Evolutionary conservation across 35 echinoderm and acorn worm species (phyloP), one percentile per base, ranked within the genome.

Genomic region (Ptychodera flava): DNA sequence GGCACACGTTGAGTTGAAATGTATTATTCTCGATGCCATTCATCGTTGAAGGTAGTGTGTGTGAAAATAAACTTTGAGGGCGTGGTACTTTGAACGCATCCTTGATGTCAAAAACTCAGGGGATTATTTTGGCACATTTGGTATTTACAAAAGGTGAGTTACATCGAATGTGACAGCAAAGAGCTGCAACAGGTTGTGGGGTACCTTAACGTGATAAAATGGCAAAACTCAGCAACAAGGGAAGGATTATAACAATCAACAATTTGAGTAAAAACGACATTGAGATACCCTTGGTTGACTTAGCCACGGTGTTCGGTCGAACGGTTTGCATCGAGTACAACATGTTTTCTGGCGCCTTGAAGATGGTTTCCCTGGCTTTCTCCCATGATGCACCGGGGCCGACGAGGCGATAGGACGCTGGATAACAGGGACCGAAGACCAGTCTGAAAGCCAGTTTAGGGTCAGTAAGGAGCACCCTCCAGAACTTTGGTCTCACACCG

Each of bases 391-490:
- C 14, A 6, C 45, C 45, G 1, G 91, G 91, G 79, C 91, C 91
- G 31, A 29, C 34, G 16, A 93, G 83, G 0, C 91, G 76, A 79
- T 93, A 85, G 1, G 53, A 85, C 0, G 85, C 53, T 0, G 91
- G 91, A 52, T 87, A 89, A 31, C 35, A 75, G 28, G 83, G 83
- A 0, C 78, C 82, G 30, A 93, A 89, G n/a, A 89, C 81, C 30
- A 38, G 85, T 28, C 81, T 79, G 82, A 37, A 38, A 76, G 91
- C 91, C 14, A 93, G 91, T 76, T 34, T 80, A 28, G 91, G 91
- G 85, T 93, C 87, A 16, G 87, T 89, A 15, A 93, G 31, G 16
- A 89, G 33, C 22, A 85, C 10, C 36, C 35, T 80, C 31, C 35
- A 22, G 36, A 89, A 32, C 0, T 38, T 89, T 31, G 91, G 91